These are phyloP conservation scores for Agelaius phoeniceus DNA, from an alignment of 2,113 vertebrate species.

Conservation along the genomic window DNA sequence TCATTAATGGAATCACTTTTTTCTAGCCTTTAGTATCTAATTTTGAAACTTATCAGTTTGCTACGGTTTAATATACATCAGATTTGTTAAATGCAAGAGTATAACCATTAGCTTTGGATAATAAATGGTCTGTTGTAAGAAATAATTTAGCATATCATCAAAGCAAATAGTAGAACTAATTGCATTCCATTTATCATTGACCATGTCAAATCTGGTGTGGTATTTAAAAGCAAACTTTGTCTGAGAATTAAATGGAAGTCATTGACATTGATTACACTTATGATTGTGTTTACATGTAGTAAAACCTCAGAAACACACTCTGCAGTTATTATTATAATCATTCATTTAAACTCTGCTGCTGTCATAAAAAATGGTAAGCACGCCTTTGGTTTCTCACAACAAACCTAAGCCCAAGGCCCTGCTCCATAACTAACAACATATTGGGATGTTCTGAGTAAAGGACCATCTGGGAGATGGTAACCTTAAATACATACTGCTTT, in stretches of 20 bases:
- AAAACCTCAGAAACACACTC: background rate
- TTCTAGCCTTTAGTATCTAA: background rate
- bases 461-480: background rate
- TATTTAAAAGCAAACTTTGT: slow-evolving; percentile 52
- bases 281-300: background rate
- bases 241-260: slow-evolving; percentile 32
- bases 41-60: slow-evolving; percentile 35
- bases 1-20: background rate
- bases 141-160: slow-evolving; percentile 64
- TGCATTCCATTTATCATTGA: slow-evolving; percentile 44
- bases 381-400: background rate
- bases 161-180: slow-evolving; percentile 65
- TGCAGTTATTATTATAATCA: background rate
- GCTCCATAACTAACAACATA: background rate
- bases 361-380: background rate
- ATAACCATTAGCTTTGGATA: slow-evolving; percentile 39
- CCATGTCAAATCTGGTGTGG: slow-evolving; percentile 28
- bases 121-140: slow-evolving; percentile 61
- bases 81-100: slow-evolving; percentile 11
- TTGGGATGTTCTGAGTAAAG: background rate
- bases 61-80: background rate
- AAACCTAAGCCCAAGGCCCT: background rate
- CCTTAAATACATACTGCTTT: background rate
- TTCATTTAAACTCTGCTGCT: background rate
- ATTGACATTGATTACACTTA: slow-evolving; percentile 17